Evolutionary conservation across 2,888 invertebrate species (phyloP), one percentile per base, ranked within the genome.

Genomic region (Scaptomyza polygonia): DNA sequence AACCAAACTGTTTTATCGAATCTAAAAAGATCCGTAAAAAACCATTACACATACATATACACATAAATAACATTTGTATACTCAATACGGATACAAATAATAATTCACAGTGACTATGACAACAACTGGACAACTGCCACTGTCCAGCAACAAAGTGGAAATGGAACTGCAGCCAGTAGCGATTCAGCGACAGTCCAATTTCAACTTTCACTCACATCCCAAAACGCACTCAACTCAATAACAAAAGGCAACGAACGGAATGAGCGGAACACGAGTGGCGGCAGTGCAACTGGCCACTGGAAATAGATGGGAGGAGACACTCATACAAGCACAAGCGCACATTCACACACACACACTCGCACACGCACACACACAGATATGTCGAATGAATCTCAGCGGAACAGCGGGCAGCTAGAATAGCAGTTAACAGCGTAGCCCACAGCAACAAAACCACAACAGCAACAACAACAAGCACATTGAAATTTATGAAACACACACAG

Each of bases 271-370:
- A 47, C 43, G 48, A 67, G 64, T 75, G 66, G 47, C 72, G 63
- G 44, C 69, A n/a, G n/a, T 70, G 56, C 65, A 55, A 66, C 76
- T 72, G 69, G 78, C 63, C 78, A 77, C 77, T 83, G 84, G 80
- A 82, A 86, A 25, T 85, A 86, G 82, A 78, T 85, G 85, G 82
- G 86, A 72, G 84, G 84, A 85, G 87, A 76, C 65, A 77, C 48
- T 51, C 14, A 36, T 14, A 49, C 25, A n/a, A 36, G 63, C 32
- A 45, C 40, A 14, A 12, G 34, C 39, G 32, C 40, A 57, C 27
- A 8, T 21, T 18, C 53, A 57, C 47, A 51, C 40, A 44, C 29
- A 39, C 39, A 16, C 18, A 14, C 44, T 51, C 42, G 45, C 40
- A 55, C 16, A 49, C 27, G 16, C 39, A 43, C 43, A 51, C 54